Evolutionary conservation across 2,888 invertebrate species (phyloP).

Genomic region (Amblyjoppa fuscipennis): DNA sequence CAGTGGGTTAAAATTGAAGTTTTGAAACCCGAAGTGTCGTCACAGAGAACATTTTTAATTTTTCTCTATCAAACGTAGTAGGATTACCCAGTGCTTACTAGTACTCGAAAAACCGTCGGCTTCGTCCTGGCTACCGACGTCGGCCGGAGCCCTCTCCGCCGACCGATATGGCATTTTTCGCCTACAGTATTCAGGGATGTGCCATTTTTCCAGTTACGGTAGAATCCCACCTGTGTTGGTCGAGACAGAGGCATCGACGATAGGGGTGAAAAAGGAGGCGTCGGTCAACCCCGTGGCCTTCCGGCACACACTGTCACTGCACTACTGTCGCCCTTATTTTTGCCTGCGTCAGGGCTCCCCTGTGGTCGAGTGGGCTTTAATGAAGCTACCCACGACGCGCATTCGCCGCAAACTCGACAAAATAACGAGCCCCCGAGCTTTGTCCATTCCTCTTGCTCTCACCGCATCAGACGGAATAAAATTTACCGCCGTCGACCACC

Average conservation of each 20-base stretch:
- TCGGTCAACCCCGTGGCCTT: slow-evolving; percentile 56
- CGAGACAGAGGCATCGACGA: slow-evolving; percentile 6
- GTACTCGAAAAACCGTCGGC: too few relatives aligned
- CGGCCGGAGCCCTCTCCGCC: too few relatives aligned
- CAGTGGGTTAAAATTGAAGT: too few relatives aligned
- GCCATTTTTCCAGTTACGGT: not conserved
- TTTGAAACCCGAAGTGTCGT: too few relatives aligned
- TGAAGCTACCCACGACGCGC: slow-evolving; percentile 74
- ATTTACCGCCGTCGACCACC: slow-evolving; percentile 55
- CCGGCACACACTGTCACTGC: slow-evolving; percentile 37
- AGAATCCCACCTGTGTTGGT: not conserved
- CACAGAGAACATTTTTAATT: not conserved
- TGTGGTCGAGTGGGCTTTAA: slow-evolving; percentile 76
- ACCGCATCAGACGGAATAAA: slow-evolving; percentile 65
- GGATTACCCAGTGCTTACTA: too few relatives aligned
- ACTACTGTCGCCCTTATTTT: slow-evolving; percentile 60
- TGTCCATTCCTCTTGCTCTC: slow-evolving; percentile 61
- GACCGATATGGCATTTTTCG: not conserved
- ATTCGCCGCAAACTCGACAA: slow-evolving; percentile 72
- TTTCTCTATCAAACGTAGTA: not conserved
- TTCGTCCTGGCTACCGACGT: too few relatives aligned
- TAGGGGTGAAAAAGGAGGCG: slow-evolving; percentile 29
- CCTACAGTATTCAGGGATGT: not conserved
- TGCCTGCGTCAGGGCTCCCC: slow-evolving; percentile 63
- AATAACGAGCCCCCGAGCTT: slow-evolving; percentile 70